phyloP scores from a whole-genome alignment of 2,113 vertebrate genomes.

The Capra hircus region DNA sequence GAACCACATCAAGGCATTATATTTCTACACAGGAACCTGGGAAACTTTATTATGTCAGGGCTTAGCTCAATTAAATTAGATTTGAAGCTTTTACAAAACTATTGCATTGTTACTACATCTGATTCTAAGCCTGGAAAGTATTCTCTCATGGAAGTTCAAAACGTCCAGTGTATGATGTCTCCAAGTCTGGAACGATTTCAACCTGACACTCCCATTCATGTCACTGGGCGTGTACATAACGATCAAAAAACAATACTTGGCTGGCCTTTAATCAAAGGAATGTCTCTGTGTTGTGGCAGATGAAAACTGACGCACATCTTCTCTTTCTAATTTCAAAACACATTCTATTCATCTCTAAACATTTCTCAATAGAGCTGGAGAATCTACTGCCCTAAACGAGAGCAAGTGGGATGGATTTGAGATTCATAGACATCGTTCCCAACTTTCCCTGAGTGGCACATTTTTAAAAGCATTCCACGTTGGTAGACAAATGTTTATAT shows the following conservation, averaged over 20 bases:
- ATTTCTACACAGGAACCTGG: neutral
- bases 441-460: neutral
- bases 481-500: neutral
- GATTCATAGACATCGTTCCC: neutral
- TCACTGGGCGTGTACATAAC: neutral
- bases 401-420: neutral
- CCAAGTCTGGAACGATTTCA: constrained; percentile 13
- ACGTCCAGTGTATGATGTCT: neutral
- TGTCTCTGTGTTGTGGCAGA: neutral
- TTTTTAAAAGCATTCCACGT: neutral
- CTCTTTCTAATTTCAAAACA: constrained; percentile 23
- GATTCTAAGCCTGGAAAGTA: neutral
- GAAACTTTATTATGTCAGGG: neutral
- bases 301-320: neutral
- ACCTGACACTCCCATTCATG: neutral
- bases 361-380: neutral
- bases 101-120: neutral
- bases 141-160: neutral
- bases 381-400: neutral
- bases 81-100: neutral
- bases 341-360: neutral
- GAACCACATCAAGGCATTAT: neutral
- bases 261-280: neutral
- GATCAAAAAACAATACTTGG: neutral
- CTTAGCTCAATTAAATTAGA: neutral